Percentiles rank a stretch among this genome's conserved stretches.
Conservation (phyloP, 1,140 invertebrate genomes). For the Pseudobourletiella spinata region DNA sequence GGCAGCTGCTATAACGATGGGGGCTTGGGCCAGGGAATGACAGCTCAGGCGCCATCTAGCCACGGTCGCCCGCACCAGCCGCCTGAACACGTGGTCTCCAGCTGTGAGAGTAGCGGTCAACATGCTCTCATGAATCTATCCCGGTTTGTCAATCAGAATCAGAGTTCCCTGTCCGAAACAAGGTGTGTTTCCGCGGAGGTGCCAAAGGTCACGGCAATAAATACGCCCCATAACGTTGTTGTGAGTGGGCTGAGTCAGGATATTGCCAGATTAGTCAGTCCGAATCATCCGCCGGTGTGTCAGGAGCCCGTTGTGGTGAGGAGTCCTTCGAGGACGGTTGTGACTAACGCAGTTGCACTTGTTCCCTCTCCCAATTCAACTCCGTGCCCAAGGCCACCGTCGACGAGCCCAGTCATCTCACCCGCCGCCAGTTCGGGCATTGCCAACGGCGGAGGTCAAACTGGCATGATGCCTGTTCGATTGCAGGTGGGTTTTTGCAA, state of each 20-base stretch:
- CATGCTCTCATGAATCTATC: constrained; percentile 29
- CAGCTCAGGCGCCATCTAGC: neutral
- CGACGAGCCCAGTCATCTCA: neutral
- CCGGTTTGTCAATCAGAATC: constrained; percentile 21
- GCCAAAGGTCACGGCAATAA: no score
- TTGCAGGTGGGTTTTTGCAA: constrained; percentile 19
- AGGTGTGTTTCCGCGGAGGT: no score
- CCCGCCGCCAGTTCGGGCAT: neutral
- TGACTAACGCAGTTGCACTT: neutral
- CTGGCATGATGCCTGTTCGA: constrained; percentile 25
- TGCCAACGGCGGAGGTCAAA: constrained; percentile 12
- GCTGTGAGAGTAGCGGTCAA: neutral
- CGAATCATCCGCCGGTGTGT: neutral
- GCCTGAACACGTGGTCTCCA: neutral
- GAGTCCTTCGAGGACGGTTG: no score
- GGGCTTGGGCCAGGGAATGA: neutral
- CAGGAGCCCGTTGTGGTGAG: neutral
- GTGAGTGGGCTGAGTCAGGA: neutral
- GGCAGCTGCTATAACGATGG: neutral
- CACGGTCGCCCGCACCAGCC: neutral
- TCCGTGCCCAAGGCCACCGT: neutral
- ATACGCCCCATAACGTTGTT: neutral
- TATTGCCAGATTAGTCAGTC: neutral
- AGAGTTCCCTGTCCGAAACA: neutral
- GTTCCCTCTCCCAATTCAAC: neutral